Evolutionary conservation across 2,113 vertebrate genomes (phyloP).

Genomic region (Oncorhynchus tshawytscha): DNA sequence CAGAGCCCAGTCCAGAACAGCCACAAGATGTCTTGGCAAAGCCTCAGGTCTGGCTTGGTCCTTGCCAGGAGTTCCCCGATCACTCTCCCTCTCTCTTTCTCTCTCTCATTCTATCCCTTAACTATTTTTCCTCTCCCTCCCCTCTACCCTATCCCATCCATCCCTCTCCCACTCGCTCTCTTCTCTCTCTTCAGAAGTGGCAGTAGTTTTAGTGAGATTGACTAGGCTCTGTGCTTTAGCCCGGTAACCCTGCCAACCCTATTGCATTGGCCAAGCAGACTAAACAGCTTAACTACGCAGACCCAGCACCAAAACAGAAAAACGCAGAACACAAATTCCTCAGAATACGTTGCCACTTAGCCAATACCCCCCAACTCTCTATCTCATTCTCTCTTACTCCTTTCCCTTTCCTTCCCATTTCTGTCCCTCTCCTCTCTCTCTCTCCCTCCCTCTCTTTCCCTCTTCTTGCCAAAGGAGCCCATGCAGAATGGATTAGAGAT

Average conservation of each 20-base stretch:
- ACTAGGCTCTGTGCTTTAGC: constrained; percentile 71
- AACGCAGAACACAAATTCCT: constrained; percentile 57
- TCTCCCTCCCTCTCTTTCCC: neutral
- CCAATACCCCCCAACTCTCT: constrained; percentile 29
- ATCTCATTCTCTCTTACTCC: constrained; percentile 3
- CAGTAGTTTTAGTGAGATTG: constrained; percentile 66
- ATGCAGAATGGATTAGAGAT: constrained; percentile 78
- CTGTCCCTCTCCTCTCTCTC: neutral
- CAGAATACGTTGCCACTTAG: constrained; percentile 65
- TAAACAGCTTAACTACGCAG: constrained; percentile 77
- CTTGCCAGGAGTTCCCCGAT: constrained; percentile 44
- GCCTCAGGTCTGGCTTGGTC: constrained; percentile 29
- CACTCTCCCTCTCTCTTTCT: neutral
- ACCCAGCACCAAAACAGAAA: constrained; percentile 51
- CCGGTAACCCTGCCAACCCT: constrained; percentile 75
- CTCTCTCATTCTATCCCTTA: neutral
- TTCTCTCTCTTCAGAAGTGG: constrained; percentile 29
- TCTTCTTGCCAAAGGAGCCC: constrained; percentile 48
- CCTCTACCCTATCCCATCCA: constrained; percentile 12
- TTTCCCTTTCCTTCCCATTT: constrained; percentile 3
- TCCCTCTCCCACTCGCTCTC: neutral
- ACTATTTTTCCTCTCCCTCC: constrained; percentile 38
- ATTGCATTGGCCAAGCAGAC: constrained; percentile 78
- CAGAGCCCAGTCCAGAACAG: constrained; percentile 27
- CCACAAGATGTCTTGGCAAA: constrained; percentile 23